phyloP scores from a whole-genome alignment of 2,113 vertebrate genomes.

The Perca flavescens region DNA sequence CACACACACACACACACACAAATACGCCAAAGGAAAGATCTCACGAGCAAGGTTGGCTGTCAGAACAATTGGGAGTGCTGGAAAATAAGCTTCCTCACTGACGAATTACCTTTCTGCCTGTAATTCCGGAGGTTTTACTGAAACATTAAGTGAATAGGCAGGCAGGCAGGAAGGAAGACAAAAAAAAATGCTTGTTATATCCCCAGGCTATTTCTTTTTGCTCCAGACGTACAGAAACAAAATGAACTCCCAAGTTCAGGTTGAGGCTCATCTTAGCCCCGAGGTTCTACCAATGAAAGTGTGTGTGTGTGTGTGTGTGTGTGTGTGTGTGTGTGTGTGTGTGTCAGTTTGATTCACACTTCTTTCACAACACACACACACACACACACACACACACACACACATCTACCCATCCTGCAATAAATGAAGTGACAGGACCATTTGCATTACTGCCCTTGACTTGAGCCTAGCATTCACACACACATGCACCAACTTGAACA shows the following conservation, averaged over 20 bases:
- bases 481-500: background rate
- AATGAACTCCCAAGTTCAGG: conserved; percentile 81
- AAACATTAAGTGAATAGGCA: conserved; percentile 74
- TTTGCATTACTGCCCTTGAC: conserved; percentile 70
- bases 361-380: conserved; percentile 53
- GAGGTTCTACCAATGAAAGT: conserved; percentile 57
- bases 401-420: conserved; percentile 56
- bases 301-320: conserved; percentile 46
- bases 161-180: conserved; percentile 48
- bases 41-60: conserved; percentile 69
- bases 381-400: conserved; percentile 38
- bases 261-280: conserved; percentile 77
- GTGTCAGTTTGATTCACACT: conserved; percentile 47
- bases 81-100: conserved; percentile 71
- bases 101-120: conserved; percentile 80
- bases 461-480: conserved; percentile 27
- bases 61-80: conserved; percentile 68
- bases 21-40: conserved; percentile 47
- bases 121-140: conserved; percentile 68
- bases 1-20: background rate
- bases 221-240: conserved; percentile 76
- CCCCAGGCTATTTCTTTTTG: conserved; percentile 73
- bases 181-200: conserved; percentile 39
- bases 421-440: conserved; percentile 79
- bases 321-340: conserved; percentile 51